These are phyloP conservation scores for Platanista minor DNA, from an alignment of 2,113 vertebrate genomes.

Conservation along the genomic window DNA sequence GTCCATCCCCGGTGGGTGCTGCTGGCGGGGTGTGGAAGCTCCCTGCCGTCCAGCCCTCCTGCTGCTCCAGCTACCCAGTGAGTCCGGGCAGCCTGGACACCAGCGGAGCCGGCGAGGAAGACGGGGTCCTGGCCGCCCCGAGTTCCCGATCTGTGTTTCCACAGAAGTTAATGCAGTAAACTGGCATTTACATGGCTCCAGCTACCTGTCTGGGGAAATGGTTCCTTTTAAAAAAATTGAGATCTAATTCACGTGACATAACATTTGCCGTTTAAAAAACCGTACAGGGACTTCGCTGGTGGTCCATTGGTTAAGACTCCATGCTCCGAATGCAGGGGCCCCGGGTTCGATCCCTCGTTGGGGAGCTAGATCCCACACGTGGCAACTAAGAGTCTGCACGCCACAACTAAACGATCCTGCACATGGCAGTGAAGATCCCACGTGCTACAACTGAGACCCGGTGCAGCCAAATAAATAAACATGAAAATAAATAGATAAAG, in stretches of 20 bases:
- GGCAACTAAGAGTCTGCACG: too few relatives aligned
- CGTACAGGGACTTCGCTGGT: neutral
- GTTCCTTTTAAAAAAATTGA: too few relatives aligned
- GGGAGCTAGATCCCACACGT: neutral
- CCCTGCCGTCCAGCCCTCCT: neutral
- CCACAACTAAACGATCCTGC: too few relatives aligned
- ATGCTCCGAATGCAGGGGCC: neutral
- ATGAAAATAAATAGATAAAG: too few relatives aligned
- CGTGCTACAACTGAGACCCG: too few relatives aligned
- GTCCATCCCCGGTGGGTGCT: neutral
- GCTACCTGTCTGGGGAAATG: neutral
- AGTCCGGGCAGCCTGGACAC: too few relatives aligned
- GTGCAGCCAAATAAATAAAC: too few relatives aligned
- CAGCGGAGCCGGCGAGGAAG: too few relatives aligned
- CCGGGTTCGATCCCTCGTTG: neutral
- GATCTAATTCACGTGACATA: neutral
- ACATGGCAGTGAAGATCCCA: too few relatives aligned
- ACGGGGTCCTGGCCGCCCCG: neutral
- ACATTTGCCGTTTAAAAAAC: neutral
- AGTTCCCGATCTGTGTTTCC: neutral
- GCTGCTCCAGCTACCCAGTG: too few relatives aligned
- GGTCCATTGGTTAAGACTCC: neutral
- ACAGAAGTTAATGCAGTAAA: neutral
- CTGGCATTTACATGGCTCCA: neutral
- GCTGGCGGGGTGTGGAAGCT: neutral